These are phyloP conservation scores for Pentamera pediparva DNA, from an alignment of 53 echinoderm and acorn worm species.

Conservation along the genomic window DNA sequence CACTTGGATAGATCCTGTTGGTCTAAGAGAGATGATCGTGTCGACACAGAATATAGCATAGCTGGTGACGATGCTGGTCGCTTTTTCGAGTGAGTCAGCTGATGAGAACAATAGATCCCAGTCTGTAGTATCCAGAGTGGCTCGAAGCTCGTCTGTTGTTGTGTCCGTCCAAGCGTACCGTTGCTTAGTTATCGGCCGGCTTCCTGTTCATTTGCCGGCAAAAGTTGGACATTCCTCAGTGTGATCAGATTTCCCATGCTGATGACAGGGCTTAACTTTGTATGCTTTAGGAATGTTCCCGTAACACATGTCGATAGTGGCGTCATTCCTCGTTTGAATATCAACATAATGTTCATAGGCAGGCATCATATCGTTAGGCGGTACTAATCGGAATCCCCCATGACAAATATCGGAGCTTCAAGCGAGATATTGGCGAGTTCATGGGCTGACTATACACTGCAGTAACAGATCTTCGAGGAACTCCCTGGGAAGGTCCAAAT, in stretches of 20 bases:
- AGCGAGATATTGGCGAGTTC: neutral
- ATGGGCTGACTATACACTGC: constrained; percentile 10
- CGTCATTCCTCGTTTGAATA: constrained; percentile 4
- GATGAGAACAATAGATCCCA: no score
- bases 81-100: no score
- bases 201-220: neutral
- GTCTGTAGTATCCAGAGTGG: no score
- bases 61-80: neutral
- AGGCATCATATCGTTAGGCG: no score
- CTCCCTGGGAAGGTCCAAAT: no score
- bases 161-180: no score
- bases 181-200: neutral
- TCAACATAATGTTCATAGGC: constrained; percentile 30
- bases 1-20: constrained; percentile 9
- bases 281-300: constrained; percentile 6
- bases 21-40: constrained; percentile 11
- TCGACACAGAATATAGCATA: neutral
- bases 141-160: no score
- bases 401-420: constrained; percentile 27
- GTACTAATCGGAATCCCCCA: constrained; percentile 29
- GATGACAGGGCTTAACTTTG: neutral
- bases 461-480: constrained; percentile 27
- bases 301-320: constrained; percentile 34
- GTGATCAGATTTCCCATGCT: no score
- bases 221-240: neutral